Evolutionary conservation across 2,797 vertebrate species (phyloP), one percentile per base, ranked within the genome.

Genomic region (Epinephelus awoara): DNA sequence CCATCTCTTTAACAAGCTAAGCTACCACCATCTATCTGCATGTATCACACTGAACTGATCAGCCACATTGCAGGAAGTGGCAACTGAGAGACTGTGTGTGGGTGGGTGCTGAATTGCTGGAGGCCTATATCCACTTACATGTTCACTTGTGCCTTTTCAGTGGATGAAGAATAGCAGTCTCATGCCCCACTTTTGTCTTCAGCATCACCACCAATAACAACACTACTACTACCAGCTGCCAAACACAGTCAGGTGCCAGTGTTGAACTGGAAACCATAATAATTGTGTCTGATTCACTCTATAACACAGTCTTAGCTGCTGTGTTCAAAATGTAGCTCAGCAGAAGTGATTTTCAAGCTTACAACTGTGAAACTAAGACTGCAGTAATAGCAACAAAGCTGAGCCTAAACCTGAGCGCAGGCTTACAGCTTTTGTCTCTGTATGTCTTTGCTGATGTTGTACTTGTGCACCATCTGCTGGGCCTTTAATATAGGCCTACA

Each of bases 401-500:
- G 23, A 29, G 23, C 79, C 66, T 3, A 50, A 25, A 38, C 7
- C 29, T n/a, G 14, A 8, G 14, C 47, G 69, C 34, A 23, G n/a
- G 14, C 18, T 54, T 5, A 17, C 2, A 54, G 49, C 13, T 61
- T 68, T 27, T 63, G 44, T 62, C 8, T 44, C 19, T 14, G 21
- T 5, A 7, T 29, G 25, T 55, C 23, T 69, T 38, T 68, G 17
- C 34, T 8, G 13, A 61, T 25, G 67, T 40, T 75, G 70, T 49
- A 44, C 25, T 71, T 57, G 50, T 67, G 85, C 75, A 25, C 72
- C 80, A 69, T 77, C 83, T 89, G 59, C 77, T 85, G 80, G 80
- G 15, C 11, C 4, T 29, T 51, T 2, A 6, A 12, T 42, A 14
- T 27, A 52, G 3, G 27, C 6, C 17, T 9, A n/a, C 61, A 23